A percentile compares a stretch with the other conserved stretches of the same genome.
Conservation (phyloP, 2,113 vertebrate species). For the Phodopus roborovskii region DNA sequence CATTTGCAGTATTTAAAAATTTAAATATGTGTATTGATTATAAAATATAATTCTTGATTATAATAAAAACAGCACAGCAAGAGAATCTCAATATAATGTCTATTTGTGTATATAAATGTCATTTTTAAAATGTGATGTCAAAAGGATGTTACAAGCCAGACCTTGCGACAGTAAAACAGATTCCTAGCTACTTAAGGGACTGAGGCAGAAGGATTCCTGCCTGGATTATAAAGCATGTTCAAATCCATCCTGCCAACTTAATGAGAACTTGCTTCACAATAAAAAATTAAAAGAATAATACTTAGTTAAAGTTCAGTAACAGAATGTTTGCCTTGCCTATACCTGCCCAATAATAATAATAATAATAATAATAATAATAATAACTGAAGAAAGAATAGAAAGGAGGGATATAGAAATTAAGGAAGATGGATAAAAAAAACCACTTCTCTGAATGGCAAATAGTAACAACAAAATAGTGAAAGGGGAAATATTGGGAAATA, state of each 20-base stretch:
- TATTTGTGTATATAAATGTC: neutral
- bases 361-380: no score
- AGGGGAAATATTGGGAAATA: accelerated
- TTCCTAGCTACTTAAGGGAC: neutral
- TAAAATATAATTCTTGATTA: neutral
- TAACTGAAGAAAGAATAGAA: neutral
- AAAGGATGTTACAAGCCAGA: neutral
- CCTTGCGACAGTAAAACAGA: neutral
- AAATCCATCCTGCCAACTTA: neutral
- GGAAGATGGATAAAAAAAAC: neutral
- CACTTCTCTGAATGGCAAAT: neutral
- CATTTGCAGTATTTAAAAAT: neutral
- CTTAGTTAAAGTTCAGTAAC: neutral
- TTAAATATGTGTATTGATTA: neutral
- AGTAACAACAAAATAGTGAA: neutral
- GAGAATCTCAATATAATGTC: neutral
- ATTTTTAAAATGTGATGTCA: neutral
- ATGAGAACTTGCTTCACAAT: neutral
- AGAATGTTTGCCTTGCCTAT: neutral
- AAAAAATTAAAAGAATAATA: neutral
- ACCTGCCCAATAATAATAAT: no score
- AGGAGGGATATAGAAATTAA: neutral
- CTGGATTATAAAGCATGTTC: neutral
- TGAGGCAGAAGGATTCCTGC: neutral
- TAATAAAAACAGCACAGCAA: neutral